Conservation (phyloP, 2,888 invertebrate genomes). For the Eugnorisma glareosa region DNA sequence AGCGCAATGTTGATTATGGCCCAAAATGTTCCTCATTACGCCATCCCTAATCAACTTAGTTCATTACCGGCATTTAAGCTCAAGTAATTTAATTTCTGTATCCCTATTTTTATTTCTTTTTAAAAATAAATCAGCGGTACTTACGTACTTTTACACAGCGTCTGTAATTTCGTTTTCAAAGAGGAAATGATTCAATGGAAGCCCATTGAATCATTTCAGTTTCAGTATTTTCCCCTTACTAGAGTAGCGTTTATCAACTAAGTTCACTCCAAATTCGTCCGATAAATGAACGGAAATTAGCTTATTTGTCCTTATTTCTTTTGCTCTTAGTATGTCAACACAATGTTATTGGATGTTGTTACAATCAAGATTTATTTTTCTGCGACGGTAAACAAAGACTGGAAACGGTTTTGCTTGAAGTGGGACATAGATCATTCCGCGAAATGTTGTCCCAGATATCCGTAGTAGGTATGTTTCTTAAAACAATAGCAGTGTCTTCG, state of each 20-base stretch:
- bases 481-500: conserved; percentile 4
- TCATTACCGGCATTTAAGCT: too few relatives aligned
- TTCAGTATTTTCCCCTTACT: conserved; percentile 28
- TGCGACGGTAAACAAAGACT: conserved; percentile 22
- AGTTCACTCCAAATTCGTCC: conserved; percentile 15
- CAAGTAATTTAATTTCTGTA: conserved; percentile 4
- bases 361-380: conserved; percentile 46
- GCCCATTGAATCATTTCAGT: too few relatives aligned
- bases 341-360: conserved; percentile 20
- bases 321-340: conserved; percentile 17
- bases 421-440: conserved; percentile 28
- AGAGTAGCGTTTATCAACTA: conserved; percentile 18
- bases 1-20: background rate
- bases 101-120: background rate
- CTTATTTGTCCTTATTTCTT: conserved; percentile 42
- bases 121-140: background rate
- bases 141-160: background rate
- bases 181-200: conserved; percentile 42
- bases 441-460: conserved; percentile 24
- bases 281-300: conserved; percentile 39
- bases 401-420: conserved; percentile 2
- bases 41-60: background rate
- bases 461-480: background rate
- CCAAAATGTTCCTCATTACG: background rate
- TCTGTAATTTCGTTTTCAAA: conserved; percentile 20